Evolutionary conservation across 2,113 vertebrate genomes (phyloP).

Genomic region (Hipposideros armiger): DNA sequence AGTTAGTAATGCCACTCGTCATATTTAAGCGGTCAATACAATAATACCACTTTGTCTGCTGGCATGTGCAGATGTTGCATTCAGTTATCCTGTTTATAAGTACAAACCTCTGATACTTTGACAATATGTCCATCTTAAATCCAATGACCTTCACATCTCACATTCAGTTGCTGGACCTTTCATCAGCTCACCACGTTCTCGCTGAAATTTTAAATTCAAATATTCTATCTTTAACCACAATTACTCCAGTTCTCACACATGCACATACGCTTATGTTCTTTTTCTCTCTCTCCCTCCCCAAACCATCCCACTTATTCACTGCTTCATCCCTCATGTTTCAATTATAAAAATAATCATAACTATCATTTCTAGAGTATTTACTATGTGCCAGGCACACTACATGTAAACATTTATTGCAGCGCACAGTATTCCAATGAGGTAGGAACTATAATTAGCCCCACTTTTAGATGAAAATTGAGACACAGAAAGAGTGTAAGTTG

Average conservation of each 20-base stretch:
- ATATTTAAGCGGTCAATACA: not conserved
- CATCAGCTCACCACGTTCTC: not conserved
- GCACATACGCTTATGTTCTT: not conserved
- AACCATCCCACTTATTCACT: not conserved
- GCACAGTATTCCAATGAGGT: not conserved
- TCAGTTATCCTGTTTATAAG: not conserved
- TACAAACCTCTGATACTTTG: not conserved
- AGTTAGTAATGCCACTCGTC: not conserved
- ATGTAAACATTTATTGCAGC: not conserved
- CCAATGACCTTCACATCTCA: not conserved
- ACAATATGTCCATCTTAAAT: not conserved
- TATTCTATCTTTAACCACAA: not conserved
- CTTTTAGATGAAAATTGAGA: not conserved
- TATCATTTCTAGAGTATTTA: not conserved
- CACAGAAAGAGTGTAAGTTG: not conserved
- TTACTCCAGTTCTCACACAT: not conserved
- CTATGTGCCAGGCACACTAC: not conserved
- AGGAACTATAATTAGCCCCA: not conserved
- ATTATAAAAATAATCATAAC: not conserved
- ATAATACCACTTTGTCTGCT: not conserved
- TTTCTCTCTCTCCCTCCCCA: not conserved
- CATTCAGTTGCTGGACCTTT: not conserved
- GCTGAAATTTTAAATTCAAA: conserved; percentile 30
- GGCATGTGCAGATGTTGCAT: not conserved
- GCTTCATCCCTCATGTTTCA: not conserved